Evolutionary conservation across 2,797 vertebrate genomes (phyloP).

Genomic region (Orientallactaga sibirica): DNA sequence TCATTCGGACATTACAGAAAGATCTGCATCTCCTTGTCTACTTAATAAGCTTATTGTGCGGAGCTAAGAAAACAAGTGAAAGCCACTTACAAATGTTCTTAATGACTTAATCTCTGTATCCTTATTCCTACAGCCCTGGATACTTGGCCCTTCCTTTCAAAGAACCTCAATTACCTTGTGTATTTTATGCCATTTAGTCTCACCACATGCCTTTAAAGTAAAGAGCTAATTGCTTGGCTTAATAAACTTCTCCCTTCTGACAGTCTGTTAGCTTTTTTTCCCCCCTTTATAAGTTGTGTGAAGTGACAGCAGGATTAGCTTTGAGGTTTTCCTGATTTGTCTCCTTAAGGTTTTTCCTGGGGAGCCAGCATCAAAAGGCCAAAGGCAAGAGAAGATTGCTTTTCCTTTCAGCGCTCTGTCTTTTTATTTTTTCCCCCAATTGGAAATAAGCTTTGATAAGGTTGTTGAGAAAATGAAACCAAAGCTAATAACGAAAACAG

Average conservation of each 20-base stretch:
- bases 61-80: not conserved
- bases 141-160: not conserved
- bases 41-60: not conserved
- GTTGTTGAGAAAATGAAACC: constrained; percentile 7
- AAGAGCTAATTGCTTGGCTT: constrained; percentile 67
- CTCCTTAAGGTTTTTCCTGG: constrained; percentile 25
- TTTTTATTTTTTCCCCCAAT: not conserved
- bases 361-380: not conserved
- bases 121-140: not conserved
- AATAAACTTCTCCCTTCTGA: constrained; percentile 53
- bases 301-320: constrained; percentile 11
- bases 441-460: not conserved
- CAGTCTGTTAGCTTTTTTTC: constrained; percentile 11
- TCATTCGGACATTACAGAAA: not conserved
- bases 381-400: not conserved
- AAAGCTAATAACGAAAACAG: not conserved
- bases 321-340: not conserved
- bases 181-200: not conserved
- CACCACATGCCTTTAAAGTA: constrained; percentile 12
- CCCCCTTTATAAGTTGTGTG: not conserved
- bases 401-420: not conserved
- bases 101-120: not conserved
- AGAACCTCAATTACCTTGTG: not conserved
- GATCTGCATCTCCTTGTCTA: not conserved
- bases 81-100: not conserved